Evolutionary conservation across 2,888 invertebrate genomes (phyloP), one percentile per base, ranked within the genome.

Genomic region (Scaptomyza parva): DNA sequence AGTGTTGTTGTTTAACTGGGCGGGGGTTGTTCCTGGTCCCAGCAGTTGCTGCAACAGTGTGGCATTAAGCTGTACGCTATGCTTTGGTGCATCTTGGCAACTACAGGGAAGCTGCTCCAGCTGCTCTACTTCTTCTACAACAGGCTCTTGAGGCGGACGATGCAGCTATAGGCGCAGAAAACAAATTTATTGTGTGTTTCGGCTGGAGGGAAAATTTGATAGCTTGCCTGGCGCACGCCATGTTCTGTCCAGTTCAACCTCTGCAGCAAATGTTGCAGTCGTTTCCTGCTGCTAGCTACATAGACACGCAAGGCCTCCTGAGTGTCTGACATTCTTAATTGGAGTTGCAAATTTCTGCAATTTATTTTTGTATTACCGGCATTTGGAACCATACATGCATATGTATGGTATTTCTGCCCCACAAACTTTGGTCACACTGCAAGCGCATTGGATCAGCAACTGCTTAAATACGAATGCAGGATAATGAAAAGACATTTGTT

Each of bases 201-300:
- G 4, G 3, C 3, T 37, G 37, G 35, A 14, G 1, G 35, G 8
- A 3, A 17, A 14, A 14, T 7, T 8, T 48, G n/a, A 9, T 6
- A 2, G 40, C 67, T 67, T 71, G 76, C 90, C 77, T 73, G 68
- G 0, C 72, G 40, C 3, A 81, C 76, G 2, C 61, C 61, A n/a
- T 78, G 58, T 54, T 88, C 82, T 0, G 69, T 75, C 91, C 91
- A 91, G 3, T 76, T 51, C 3, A 91, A 72, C 0, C 70, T 66
- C 8, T 72, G 44, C 0, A 90, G 62, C n/a, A 90, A 57, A 8
- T 45, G 26, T 8, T 68, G 39, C 2, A 90, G 43, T 0, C 86
- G 84, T 1, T 41, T 39, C 50, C 74, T 84, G 43, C 74, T 63
- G 0, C 37, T 28, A 2, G 26, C 30, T 6, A 86, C 57, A 47